Evolutionary conservation across 2,113 vertebrate species (phyloP).

Genomic region (Capreolus pygargus): DNA sequence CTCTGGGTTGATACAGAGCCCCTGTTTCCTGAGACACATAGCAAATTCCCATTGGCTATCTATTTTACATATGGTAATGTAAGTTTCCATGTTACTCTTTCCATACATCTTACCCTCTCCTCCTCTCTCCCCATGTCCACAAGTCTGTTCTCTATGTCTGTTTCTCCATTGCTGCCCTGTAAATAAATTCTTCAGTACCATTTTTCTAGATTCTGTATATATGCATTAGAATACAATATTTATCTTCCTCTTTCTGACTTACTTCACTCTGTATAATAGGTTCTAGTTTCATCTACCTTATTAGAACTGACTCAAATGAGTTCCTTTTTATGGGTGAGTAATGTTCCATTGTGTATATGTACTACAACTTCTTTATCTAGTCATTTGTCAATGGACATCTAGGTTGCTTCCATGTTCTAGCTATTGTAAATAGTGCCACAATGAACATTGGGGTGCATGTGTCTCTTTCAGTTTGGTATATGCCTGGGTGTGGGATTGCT

Average conservation of each 20-base stretch:
- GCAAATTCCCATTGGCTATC: not conserved
- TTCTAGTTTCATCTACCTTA: not conserved
- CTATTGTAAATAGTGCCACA: not conserved
- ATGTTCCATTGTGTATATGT: not conserved
- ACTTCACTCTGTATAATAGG: not conserved
- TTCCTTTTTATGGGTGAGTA: not conserved
- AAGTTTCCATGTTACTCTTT: not conserved
- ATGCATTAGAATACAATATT: not conserved
- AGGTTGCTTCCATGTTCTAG: not conserved
- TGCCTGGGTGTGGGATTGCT: not conserved
- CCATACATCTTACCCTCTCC: not conserved
- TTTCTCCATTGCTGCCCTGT: not conserved
- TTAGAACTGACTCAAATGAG: not conserved
- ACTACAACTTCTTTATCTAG: not conserved
- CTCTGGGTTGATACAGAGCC: not conserved
- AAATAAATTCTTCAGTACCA: not conserved
- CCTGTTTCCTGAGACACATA: not conserved
- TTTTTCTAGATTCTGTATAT: not conserved
- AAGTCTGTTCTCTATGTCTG: not conserved
- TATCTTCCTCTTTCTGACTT: not conserved
- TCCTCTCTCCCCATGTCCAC: not conserved
- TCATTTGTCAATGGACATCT: not conserved
- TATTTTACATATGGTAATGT: not conserved
- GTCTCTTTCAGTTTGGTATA: not conserved
- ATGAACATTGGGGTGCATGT: not conserved